Conservation (phyloP, 2,888 invertebrate genomes). For the Bibio marci region DNA sequence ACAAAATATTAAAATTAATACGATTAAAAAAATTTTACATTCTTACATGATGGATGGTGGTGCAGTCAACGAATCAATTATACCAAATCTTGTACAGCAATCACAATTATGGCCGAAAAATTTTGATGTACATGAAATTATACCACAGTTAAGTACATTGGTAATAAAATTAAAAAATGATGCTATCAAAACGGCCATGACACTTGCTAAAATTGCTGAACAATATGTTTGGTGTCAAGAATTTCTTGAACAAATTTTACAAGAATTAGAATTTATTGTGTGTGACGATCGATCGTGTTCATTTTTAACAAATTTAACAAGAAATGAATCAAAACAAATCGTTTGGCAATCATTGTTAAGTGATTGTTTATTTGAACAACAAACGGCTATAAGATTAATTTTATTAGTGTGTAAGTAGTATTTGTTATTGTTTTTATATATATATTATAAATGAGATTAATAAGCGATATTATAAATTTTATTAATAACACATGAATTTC, state of each 20-base stretch:
- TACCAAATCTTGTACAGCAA: slow-evolving; percentile 20
- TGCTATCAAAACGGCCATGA: slow-evolving; percentile 22
- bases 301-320: slow-evolving; percentile 36
- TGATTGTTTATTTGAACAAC: slow-evolving; percentile 34
- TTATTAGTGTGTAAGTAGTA: slow-evolving; percentile 33
- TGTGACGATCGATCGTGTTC: slow-evolving; percentile 30
- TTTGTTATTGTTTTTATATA: not conserved
- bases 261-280: slow-evolving; percentile 40
- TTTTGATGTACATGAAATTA: slow-evolving; percentile 24
- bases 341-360: slow-evolving; percentile 32
- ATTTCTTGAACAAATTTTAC: slow-evolving; percentile 38
- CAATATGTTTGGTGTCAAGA: slow-evolving; percentile 28
- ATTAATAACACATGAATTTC: too few species aligned
- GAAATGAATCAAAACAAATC: slow-evolving; percentile 38
- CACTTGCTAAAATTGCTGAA: slow-evolving; percentile 22
- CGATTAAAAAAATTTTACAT: too few species aligned
- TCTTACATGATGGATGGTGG: too few species aligned
- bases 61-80: slow-evolving; percentile 20
- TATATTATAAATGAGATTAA: too few species aligned
- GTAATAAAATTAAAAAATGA: slow-evolving; percentile 22
- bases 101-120: slow-evolving; percentile 25
- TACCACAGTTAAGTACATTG: slow-evolving; percentile 24
- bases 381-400: slow-evolving; percentile 40
- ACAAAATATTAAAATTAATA: too few species aligned
- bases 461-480: too few species aligned